These are phyloP conservation scores for Fukomys damarensis DNA, from an alignment of 2,113 vertebrate genomes.

Conservation along the genomic window DNA sequence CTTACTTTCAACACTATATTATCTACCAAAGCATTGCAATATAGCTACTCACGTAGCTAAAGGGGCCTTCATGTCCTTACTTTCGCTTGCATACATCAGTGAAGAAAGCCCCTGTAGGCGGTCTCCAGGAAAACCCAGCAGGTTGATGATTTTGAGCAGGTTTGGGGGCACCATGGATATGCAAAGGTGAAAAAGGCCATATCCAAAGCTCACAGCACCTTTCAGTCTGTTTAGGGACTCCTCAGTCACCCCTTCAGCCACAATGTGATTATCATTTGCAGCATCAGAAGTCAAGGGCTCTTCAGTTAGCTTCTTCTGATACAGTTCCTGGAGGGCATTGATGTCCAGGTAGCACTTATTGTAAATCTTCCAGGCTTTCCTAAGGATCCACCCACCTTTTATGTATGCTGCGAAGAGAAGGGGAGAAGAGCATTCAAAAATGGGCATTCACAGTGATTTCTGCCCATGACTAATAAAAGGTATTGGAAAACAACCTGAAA, in stretches of 20 bases:
- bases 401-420: slow-evolving; percentile 90
- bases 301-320: slow-evolving; percentile 90
- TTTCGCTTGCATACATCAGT: slow-evolving; percentile 98
- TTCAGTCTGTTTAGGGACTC: slow-evolving; percentile 97
- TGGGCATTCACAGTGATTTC: neutral
- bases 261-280: slow-evolving; percentile 94
- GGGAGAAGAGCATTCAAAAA: slow-evolving; percentile 25
- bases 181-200: slow-evolving; percentile 99
- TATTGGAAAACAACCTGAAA: neutral
- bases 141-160: slow-evolving; percentile 99
- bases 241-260: slow-evolving; percentile 91
- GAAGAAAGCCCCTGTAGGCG: slow-evolving; percentile 97
- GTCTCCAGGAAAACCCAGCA: slow-evolving; percentile 99
- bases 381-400: slow-evolving; percentile 99
- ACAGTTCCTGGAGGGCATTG: slow-evolving; percentile 94
- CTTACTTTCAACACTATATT: slow-evolving; percentile 88
- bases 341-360: slow-evolving; percentile 99
- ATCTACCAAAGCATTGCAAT: slow-evolving; percentile 90
- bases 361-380: slow-evolving; percentile 99
- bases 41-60: slow-evolving; percentile 99
- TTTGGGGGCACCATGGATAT: slow-evolving; percentile 99
- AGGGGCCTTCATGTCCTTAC: slow-evolving; percentile 99
- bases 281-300: slow-evolving; percentile 91
- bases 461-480: neutral
- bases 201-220: slow-evolving; percentile 99